Conservation (phyloP, 2,113 vertebrate species). For the Hippolais icterina region DNA sequence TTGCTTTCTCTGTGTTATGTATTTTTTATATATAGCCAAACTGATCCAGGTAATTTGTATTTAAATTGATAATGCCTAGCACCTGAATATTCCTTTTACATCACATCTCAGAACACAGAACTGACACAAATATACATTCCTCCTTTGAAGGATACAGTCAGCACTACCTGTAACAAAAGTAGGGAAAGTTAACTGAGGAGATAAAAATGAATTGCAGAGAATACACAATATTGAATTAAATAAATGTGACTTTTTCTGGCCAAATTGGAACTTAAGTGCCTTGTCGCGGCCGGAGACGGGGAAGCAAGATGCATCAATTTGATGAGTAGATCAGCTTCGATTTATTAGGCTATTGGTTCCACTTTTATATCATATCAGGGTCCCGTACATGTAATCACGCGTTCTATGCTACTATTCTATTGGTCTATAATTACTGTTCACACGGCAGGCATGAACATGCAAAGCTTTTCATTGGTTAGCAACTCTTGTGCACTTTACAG, state of each 20-base stretch:
- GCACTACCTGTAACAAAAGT: neutral
- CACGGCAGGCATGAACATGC: too few species aligned
- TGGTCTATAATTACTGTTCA: too few species aligned
- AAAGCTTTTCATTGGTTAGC: too few species aligned
- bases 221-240: neutral
- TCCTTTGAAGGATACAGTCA: constrained; percentile 19
- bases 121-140: neutral
- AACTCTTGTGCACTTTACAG: too few species aligned
- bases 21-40: constrained; percentile 11
- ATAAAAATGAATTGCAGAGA: constrained; percentile 30
- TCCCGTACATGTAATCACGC: too few species aligned
- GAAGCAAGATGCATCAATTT: too few species aligned
- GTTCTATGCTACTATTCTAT: too few species aligned
- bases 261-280: neutral
- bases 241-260: neutral
- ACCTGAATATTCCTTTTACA: constrained; percentile 11
- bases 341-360: too few species aligned
- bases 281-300: too few species aligned
- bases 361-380: too few species aligned
- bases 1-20: neutral
- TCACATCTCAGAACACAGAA: neutral
- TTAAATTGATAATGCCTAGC: constrained; percentile 37
- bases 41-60: constrained; percentile 47
- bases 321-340: too few species aligned
- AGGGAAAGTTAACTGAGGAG: neutral